These are phyloP conservation scores for Cyprinodon brontotheroides DNA, from an alignment of 2,113 vertebrate genomes.

Conservation along the genomic window DNA sequence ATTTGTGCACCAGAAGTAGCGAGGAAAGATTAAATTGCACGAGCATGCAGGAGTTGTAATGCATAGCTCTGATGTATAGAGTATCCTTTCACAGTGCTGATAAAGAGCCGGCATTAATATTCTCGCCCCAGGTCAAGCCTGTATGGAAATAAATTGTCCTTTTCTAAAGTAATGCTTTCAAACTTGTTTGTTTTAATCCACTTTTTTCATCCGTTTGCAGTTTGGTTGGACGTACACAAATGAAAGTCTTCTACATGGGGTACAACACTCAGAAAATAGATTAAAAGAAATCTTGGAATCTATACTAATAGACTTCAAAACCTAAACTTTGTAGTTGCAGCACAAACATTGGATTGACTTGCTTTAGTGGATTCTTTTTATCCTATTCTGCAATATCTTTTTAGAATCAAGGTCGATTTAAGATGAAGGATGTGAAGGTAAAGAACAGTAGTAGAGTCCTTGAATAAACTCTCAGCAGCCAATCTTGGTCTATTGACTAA, in stretches of 20 bases:
- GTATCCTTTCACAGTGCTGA: not conserved
- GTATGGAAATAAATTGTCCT: not conserved
- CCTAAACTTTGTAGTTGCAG: too few relatives aligned
- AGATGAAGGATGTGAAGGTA: too few relatives aligned
- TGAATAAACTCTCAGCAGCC: not conserved
- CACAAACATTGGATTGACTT: not conserved
- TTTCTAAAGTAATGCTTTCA: too few relatives aligned
- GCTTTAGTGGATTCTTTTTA: too few relatives aligned
- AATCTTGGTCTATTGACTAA: not conserved
- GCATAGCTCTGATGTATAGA: too few relatives aligned
- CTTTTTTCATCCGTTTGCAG: not conserved
- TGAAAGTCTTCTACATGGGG: too few relatives aligned
- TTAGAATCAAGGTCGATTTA: not conserved
- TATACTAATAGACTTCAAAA: not conserved
- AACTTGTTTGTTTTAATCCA: too few relatives aligned
- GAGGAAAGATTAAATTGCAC: not conserved
- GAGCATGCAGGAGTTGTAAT: not conserved
- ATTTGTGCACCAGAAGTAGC: not conserved
- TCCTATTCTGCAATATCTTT: not conserved
- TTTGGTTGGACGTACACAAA: not conserved
- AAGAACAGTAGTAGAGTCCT: not conserved
- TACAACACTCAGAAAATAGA: too few relatives aligned
- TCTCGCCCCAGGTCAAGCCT: not conserved
- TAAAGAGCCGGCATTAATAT: not conserved
- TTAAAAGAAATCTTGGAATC: not conserved